phyloP scores from a whole-genome alignment of 2,113 vertebrate species.

The Plecotus auritus region DNA sequence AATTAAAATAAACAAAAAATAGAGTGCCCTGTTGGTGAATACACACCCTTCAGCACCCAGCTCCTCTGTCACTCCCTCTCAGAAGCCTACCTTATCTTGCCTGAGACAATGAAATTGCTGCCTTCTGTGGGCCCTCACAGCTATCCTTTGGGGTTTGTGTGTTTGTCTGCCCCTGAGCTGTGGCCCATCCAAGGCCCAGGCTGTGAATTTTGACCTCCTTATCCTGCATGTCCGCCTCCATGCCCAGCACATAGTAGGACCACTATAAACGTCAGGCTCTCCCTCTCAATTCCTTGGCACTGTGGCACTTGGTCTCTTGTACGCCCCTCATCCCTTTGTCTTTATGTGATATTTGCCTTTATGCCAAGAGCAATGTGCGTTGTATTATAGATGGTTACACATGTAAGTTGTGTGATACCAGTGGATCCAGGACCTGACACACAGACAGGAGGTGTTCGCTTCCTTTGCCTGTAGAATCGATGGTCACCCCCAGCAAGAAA shows the following conservation, averaged over 20 bases:
- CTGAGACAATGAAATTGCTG: not conserved
- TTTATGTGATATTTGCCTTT: not conserved
- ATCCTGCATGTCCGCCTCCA: not conserved
- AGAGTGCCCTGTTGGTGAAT: too few species aligned
- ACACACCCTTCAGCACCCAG: not conserved
- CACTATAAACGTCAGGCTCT: not conserved
- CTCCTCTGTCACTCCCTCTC: not conserved
- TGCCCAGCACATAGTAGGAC: accelerated
- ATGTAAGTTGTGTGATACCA: not conserved
- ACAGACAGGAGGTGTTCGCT: not conserved
- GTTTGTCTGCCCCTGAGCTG: not conserved
- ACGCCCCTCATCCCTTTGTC: not conserved
- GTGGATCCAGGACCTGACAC: not conserved
- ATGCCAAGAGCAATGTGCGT: not conserved
- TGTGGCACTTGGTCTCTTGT: not conserved
- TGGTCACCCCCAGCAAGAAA: not conserved
- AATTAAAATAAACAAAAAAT: not conserved
- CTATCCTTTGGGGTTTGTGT: not conserved
- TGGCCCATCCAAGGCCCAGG: not conserved
- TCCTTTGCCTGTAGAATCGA: not conserved
- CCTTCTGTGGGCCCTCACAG: not conserved
- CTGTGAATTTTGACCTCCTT: accelerated
- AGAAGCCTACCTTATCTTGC: not conserved
- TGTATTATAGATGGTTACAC: not conserved
- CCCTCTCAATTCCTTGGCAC: not conserved